A percentile compares a stretch with the other conserved stretches of the same genome.
These are phyloP conservation scores for Microctenopoma stevenorrisi DNA, from an alignment of 2,797 vertebrate genomes.

Conservation along the genomic window DNA sequence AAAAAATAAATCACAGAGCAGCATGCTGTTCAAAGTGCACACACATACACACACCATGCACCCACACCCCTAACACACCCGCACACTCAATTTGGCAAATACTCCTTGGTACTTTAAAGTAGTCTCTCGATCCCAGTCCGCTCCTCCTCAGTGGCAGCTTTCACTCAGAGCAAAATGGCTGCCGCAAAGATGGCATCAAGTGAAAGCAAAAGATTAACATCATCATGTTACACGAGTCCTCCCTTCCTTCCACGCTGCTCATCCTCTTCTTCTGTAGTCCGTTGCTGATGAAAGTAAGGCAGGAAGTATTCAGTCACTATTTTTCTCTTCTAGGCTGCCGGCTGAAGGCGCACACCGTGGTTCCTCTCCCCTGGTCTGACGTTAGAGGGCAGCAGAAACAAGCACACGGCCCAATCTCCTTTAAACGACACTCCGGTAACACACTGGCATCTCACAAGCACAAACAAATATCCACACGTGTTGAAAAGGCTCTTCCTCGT, in stretches of 20 bases:
- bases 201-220: constrained; percentile 56
- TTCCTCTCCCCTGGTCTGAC: constrained; percentile 28
- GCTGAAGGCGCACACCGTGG: constrained; percentile 60
- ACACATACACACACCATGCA: constrained; percentile 67
- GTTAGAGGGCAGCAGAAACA: constrained; percentile 66
- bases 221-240: constrained; percentile 28
- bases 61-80: constrained; percentile 77
- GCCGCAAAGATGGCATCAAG: constrained; percentile 36
- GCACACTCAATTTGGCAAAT: constrained; percentile 90
- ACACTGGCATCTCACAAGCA: constrained; percentile 52
- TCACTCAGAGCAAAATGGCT: constrained; percentile 37
- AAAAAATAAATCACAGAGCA: constrained; percentile 85
- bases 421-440: constrained; percentile 27
- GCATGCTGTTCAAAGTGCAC: constrained; percentile 91
- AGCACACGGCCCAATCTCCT: constrained; percentile 59
- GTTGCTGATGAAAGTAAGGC: constrained; percentile 88
- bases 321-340: constrained; percentile 82
- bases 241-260: constrained; percentile 35
- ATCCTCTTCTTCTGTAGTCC: constrained; percentile 46
- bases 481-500: constrained; percentile 39
- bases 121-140: constrained; percentile 27
- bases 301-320: constrained; percentile 88
- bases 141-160: constrained; percentile 43
- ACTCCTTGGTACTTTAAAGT: constrained; percentile 70
- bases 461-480: constrained; percentile 46